Percentiles rank a stretch among this genome's conserved stretches.
Conservation (phyloP, 2,797 vertebrate genomes). For the Bovichtus variegatus region DNA sequence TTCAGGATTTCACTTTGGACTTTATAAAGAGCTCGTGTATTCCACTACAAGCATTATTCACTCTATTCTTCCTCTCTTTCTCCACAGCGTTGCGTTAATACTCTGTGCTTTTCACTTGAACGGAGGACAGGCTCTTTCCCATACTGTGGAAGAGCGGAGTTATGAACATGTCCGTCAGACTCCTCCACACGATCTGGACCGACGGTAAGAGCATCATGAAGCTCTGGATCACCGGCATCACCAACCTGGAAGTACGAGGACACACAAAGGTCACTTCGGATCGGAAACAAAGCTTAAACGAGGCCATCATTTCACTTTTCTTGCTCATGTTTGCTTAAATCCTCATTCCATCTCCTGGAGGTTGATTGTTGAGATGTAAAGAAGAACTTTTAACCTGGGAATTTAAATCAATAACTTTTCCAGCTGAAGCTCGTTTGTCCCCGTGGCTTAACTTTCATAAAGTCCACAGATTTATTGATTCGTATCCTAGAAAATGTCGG, state of each 20-base stretch:
- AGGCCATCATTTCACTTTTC: no score
- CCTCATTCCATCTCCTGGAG: background rate
- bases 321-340: no score
- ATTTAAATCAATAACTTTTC: background rate
- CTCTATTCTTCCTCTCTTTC: background rate
- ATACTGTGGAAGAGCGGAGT: slow-evolving; percentile 87
- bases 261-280: background rate
- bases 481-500: background rate
- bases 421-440: background rate
- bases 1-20: slow-evolving; percentile 1
- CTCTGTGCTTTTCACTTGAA: slow-evolving; percentile 83
- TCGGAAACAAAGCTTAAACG: no score
- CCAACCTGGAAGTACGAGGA: slow-evolving; percentile 83
- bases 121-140: slow-evolving; percentile 86
- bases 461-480: background rate
- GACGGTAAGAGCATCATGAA: slow-evolving; percentile 90
- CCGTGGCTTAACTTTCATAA: background rate
- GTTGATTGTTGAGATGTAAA: background rate
- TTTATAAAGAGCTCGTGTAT: slow-evolving; percentile 37
- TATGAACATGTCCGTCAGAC: slow-evolving; percentile 86
- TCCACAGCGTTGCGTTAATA: slow-evolving; percentile 60
- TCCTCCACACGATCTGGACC: slow-evolving; percentile 89
- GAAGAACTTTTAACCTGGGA: background rate
- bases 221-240: slow-evolving; percentile 91
- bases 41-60: background rate